Evolutionary conservation across 2,888 invertebrate genomes (phyloP), one percentile per base, ranked within the genome.

Genomic region (Plagodis dolabraria): DNA sequence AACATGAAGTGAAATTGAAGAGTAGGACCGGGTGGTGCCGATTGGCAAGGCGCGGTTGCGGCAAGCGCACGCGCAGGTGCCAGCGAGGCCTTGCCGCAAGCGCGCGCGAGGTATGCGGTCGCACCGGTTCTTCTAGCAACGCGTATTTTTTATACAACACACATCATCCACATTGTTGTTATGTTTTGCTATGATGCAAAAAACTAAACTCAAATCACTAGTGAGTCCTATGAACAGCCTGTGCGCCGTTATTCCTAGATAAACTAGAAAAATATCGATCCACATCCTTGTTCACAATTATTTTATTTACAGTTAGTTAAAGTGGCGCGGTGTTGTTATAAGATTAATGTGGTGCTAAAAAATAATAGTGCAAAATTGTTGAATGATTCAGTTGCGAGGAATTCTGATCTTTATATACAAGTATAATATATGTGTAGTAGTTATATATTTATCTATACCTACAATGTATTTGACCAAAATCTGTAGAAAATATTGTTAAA

Each of bases 121-220:
- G 76, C 90, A 92, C 92, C 92, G 92, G 92, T 92, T 92, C 86
- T 86, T 85, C 89, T 90, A 89, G 89, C 89, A 67, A 79, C 85
- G 86, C 87, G 86, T 87, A 86, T 90, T 92, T 92, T 92, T 90
- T 89, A 89, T 86, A 86, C 76, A 70, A 83, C 85, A 89, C 89
- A 90, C 87, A 91, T 90, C 86, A 89, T 87, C 87, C 77, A 89
- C 85, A 89, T 89, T 91, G 89, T 90, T 89, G 80, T 86, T 86
- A 84, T 86, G 86, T 89, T 90, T 91, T 89, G 85, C 86, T 89
- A 80, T 82, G 80, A 86, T 85, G 86, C 87, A 90, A 91, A 91
- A 91, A 86, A 85, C 67, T 64, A 65, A 80, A 22, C 48, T 49
- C 56, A 47, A 60, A 60, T 60, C 60, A 48, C 44, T 56, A 52